phyloP scores from a whole-genome alignment of 2,797 vertebrate species.

The Galagoides demidoff region DNA sequence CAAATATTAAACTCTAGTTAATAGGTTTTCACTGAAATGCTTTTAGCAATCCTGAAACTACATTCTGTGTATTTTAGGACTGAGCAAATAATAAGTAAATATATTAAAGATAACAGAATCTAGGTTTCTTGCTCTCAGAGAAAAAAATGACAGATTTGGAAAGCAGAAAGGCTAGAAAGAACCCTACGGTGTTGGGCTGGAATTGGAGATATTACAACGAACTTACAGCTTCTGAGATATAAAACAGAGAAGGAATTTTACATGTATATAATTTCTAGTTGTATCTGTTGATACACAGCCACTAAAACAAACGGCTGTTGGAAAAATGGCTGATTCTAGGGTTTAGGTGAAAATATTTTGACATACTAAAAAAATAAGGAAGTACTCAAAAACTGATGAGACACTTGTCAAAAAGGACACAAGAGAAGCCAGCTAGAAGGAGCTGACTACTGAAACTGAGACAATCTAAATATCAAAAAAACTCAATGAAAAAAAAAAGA shows the following conservation, averaged over 20 bases:
- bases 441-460: slow-evolving; percentile 11
- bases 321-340: background rate
- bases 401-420: background rate
- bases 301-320: slow-evolving; percentile 5
- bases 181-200: background rate
- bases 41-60: slow-evolving; percentile 37
- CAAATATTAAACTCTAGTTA: slow-evolving; percentile 1
- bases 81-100: background rate
- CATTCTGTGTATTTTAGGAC: background rate
- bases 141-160: slow-evolving; percentile 22
- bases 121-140: background rate
- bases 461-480: background rate
- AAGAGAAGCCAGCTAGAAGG: background rate
- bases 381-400: background rate
- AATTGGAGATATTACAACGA: background rate
- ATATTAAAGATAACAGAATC: background rate
- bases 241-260: background rate
- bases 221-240: background rate
- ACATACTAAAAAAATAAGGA: background rate
- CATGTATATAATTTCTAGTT: background rate
- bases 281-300: background rate
- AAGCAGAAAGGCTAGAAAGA: background rate
- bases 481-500: background rate
- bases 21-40: slow-evolving; percentile 1
- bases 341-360: background rate